Evolutionary conservation across 2,888 invertebrate genomes (phyloP).

Genomic region (Rhagonycha lutea): DNA sequence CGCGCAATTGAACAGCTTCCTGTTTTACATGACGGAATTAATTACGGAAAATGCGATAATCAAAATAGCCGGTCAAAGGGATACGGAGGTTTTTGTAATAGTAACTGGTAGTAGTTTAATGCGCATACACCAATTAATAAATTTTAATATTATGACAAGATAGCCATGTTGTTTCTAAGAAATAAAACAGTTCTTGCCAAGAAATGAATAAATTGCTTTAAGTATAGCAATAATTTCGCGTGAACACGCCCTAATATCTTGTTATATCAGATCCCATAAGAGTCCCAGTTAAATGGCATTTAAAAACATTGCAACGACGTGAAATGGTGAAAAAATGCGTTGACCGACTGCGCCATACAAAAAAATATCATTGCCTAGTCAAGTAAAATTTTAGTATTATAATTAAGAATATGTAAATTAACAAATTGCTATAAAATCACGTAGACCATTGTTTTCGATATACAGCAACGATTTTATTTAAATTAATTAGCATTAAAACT

Average conservation of each 20-base stretch:
- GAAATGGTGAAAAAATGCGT: background rate
- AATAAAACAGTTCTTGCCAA: slow-evolving; percentile 24
- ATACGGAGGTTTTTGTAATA: background rate
- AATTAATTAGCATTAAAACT: slow-evolving; percentile 1
- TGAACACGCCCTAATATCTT: slow-evolving; percentile 24
- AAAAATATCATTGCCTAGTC: background rate
- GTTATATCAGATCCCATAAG: slow-evolving; percentile 18
- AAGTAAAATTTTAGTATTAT: background rate
- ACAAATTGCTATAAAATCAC: slow-evolving; percentile 2
- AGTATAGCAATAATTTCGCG: slow-evolving; percentile 24
- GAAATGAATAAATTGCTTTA: slow-evolving; percentile 27
- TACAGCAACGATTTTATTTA: slow-evolving; percentile 1
- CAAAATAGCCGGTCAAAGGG: background rate
- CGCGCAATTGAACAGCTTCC: background rate
- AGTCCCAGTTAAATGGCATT: background rate
- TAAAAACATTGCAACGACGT: background rate
- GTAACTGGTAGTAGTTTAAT: background rate
- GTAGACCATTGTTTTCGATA: slow-evolving; percentile 3
- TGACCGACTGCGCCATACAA: background rate
- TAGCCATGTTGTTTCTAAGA: slow-evolving; percentile 25
- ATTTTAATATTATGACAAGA: slow-evolving; percentile 24
- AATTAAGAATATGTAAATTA: slow-evolving; percentile 3
- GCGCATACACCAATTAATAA: slow-evolving; percentile 23
- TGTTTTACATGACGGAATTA: background rate
- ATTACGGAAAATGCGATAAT: background rate